Evolutionary conservation across 2,888 invertebrate species (phyloP), one percentile per base, ranked within the genome.

Genomic region (Agriotes lineatus): DNA sequence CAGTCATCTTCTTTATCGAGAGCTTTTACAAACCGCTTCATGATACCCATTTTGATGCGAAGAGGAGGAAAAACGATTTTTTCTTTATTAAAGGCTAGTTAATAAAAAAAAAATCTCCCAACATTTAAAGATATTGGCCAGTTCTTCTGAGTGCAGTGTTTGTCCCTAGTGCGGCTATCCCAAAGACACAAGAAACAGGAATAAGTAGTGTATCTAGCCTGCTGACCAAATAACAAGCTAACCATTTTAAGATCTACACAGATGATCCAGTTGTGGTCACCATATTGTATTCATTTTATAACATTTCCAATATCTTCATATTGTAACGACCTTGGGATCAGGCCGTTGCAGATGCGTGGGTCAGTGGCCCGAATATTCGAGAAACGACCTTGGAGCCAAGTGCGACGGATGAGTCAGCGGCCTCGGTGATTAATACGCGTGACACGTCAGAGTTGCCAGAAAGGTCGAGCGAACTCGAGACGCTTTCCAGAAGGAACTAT

Each of bases 201-300:
- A 62, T 67, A 74, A 64, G 76, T 78, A 12, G 74, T 79, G 58
- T 71, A 76, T 22, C 74, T 74, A 52, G 71, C 60, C 72, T 77
- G 74, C 30, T 70, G 69, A 10, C 75, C 75, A 10, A 77, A 64
- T 16, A 76, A 52, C 35, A 76, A 61, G 19, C 30, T 57, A 42
- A 71, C 69, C 44, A 72, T 61, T 73, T 73, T 44, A 74, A 59
- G 39, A 44, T 25, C 71, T 70, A 73, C 35, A 35, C 56, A 56
- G 16, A 56, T 35, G 2, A 56, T 18, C 56, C 56, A 56, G 19
- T 57, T 7, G 12, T 57, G 37, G 3, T 57, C 4, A 1, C 16
- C 1, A 25, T 52, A 52, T 10, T 52, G n/a, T 9, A 52, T 6
- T 33, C 1, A 2, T 3, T 52, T n/a, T 1, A 52, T 4, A 4